These are phyloP conservation scores for Bungarus multicinctus DNA, from an alignment of 2,113 vertebrate species.

Conservation along the genomic window DNA sequence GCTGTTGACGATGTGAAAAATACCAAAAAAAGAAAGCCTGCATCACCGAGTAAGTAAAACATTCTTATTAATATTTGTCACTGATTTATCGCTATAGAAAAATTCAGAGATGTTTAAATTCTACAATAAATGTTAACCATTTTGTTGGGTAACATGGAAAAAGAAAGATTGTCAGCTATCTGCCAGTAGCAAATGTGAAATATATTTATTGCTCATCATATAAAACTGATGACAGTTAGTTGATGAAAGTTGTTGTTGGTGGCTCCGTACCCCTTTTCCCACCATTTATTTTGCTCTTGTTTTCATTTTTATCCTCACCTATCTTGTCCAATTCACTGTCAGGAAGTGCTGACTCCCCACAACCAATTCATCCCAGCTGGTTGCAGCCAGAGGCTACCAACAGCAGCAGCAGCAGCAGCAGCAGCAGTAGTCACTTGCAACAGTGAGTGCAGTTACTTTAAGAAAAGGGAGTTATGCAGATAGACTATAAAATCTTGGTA, in stretches of 20 bases:
- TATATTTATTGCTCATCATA: background rate
- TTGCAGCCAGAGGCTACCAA: conserved; percentile 58
- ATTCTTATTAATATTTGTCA: background rate
- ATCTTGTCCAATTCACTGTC: conserved; percentile 46
- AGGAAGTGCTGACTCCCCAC: conserved; percentile 51
- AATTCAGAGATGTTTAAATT: background rate
- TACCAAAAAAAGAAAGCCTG: conserved; percentile 21
- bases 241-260: conserved; percentile 1
- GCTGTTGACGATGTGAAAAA: conserved; percentile 53
- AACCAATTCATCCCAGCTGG: conserved; percentile 27
- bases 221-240: conserved; percentile 17
- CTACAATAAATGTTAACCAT: background rate
- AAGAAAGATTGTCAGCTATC: conserved; percentile 13
- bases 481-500: conserved; percentile 18
- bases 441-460: conserved; percentile 31
- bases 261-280: background rate
- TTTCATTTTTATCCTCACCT: conserved; percentile 26
- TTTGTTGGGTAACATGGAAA: background rate
- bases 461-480: conserved; percentile 31
- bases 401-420: conserved; percentile 45
- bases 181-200: background rate
- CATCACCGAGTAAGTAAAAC: conserved; percentile 62
- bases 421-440: conserved; percentile 38
- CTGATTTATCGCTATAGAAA: background rate
- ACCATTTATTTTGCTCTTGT: background rate